Evolutionary conservation across 2,888 invertebrate genomes (phyloP), one percentile per base, ranked within the genome.

Genomic region (Synergus itoensis): DNA sequence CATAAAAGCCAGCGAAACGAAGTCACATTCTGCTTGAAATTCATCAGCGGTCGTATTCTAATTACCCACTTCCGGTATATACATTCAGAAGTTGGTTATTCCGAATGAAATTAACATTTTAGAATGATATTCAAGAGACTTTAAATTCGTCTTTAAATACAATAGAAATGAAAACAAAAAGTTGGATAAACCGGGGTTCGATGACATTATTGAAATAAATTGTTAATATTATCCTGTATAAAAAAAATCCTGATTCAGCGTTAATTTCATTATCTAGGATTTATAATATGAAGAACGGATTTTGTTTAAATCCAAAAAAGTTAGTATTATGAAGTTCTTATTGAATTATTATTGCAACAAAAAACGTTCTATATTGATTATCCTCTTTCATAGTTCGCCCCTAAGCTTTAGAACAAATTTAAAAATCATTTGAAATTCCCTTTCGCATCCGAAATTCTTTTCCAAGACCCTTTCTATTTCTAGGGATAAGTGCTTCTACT

Each of bases 21-120:
- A 87, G 86, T 85, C 82, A 62, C 83, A 82, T 77, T 82, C 83
- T 76, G 81, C 78, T 81, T 79, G 84, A 81, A 87, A 69, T 87
- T 86, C 84, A 69, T 69, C 84, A 78, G 83, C 79, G 76, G 77
- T 83, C 80, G 76, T 78, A 80, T 81, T 87, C 86, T 86, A 87
- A 87, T 85, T 86, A 83, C 84, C 83, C 83, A 77, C 79, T 80
- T 83, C 80, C 48, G 28, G 45, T 48, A 45, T 69, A 28, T 36
- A 69, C 16, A 45, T 48, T 16, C 21, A 48, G 28, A 69, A 69
- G 69, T 53, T 69, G 28, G 48, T 21, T 69, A 69, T 21, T 65
- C 48, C 16, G 16, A 36, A 69, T 69, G 48, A 69, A 36, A 69
- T 69, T 69, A 48, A 45, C 48, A 69, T 48, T 18, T 28, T 53